Evolutionary conservation across 2,888 invertebrate species (phyloP).

Genomic region (Morpho achilles): DNA sequence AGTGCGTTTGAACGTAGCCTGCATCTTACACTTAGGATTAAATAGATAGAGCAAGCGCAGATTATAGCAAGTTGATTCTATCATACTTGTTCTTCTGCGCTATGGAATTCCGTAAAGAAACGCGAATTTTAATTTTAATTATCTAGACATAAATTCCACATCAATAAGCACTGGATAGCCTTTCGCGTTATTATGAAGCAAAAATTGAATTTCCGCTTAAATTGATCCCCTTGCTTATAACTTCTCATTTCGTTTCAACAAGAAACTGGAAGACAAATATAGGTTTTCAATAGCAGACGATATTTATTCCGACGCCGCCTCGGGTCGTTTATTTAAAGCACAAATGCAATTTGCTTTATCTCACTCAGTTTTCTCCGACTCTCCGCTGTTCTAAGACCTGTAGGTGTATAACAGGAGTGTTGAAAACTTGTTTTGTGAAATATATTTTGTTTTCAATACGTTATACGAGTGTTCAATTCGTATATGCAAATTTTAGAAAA

Average conservation of each 20-base stretch:
- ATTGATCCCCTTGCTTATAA: constrained; percentile 17
- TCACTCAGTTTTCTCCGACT: constrained; percentile 14
- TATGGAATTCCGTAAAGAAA: too few species aligned
- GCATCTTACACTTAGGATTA: too few species aligned
- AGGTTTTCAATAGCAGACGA: constrained; percentile 21
- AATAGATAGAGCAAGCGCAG: too few species aligned
- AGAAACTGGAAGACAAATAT: constrained; percentile 19
- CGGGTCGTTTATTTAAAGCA: constrained; percentile 29
- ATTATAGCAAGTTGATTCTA: too few species aligned
- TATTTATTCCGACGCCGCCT: constrained; percentile 17
- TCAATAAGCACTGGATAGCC: too few species aligned
- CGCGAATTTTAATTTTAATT: not conserved
- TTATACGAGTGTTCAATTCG: constrained; percentile 10
- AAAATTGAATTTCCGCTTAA: constrained; percentile 1
- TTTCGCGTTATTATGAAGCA: not conserved
- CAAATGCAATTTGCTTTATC: constrained; percentile 33
- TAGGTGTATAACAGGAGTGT: constrained; percentile 16
- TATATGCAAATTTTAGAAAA: constrained; percentile 16
- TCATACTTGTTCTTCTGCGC: too few species aligned
- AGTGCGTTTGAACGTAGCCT: too few species aligned
- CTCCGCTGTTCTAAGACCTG: constrained; percentile 13
- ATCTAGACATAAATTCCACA: not conserved
- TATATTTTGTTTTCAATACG: constrained; percentile 16
- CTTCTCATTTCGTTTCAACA: constrained; percentile 14
- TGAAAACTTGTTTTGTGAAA: constrained; percentile 14